Percentiles rank a stretch among this genome's conserved stretches.
These are phyloP conservation scores for Lanius ludovicianus DNA, from an alignment of 2,113 vertebrate species.

Conservation along the genomic window DNA sequence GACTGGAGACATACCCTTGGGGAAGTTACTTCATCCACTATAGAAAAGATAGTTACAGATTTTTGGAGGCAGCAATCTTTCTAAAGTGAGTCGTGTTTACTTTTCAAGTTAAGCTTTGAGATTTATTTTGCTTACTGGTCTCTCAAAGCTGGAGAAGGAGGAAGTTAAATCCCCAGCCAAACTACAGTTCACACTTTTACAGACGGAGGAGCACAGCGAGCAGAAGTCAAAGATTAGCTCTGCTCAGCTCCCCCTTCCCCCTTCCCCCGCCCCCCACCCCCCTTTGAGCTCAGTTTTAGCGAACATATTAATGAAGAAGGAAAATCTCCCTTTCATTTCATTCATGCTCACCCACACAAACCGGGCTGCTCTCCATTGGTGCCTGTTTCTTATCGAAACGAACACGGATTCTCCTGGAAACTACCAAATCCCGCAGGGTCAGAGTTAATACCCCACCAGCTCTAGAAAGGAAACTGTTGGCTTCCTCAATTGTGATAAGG, in stretches of 20 bases:
- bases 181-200: neutral
- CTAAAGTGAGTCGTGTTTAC: neutral
- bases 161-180: neutral
- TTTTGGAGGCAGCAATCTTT: neutral
- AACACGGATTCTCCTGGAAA: slow-evolving; percentile 54
- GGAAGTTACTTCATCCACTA: neutral
- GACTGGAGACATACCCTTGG: neutral
- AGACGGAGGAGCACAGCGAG: neutral
- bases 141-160: neutral
- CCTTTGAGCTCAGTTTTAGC: neutral
- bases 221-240: slow-evolving; percentile 12
- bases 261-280: neutral
- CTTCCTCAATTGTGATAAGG: slow-evolving; percentile 57
- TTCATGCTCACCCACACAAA: neutral
- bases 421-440: slow-evolving; percentile 37
- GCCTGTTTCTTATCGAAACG: slow-evolving; percentile 35
- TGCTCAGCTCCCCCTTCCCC: neutral
- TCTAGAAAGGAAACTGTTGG: slow-evolving; percentile 56
- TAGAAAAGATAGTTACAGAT: neutral
- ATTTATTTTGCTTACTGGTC: neutral
- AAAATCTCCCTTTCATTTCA: neutral
- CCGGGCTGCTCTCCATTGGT: slow-evolving; percentile 26
- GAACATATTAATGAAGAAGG: slow-evolving; percentile 24
- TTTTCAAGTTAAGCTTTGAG: neutral
- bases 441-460: slow-evolving; percentile 34